These are phyloP conservation scores for Fragum sueziense DNA, from an alignment of 2,888 invertebrate genomes.

Conservation along the genomic window DNA sequence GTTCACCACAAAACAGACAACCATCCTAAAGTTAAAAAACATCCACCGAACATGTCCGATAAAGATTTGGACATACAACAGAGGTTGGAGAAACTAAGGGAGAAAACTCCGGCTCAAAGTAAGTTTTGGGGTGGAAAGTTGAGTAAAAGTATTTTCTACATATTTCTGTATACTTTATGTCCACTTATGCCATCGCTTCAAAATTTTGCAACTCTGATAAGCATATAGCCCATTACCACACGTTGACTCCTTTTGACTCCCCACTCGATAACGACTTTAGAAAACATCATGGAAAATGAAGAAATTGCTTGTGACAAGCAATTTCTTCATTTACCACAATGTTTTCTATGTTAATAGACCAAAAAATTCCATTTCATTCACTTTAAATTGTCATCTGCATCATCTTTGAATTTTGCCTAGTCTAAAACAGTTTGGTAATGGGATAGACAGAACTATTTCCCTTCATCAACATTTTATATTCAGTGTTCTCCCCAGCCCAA, in stretches of 20 bases:
- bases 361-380: no score
- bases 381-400: no score
- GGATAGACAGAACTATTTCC: background rate
- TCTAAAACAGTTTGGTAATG: background rate
- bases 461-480: no score
- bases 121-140: no score
- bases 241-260: no score
- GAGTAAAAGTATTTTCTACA: background rate
- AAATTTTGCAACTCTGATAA: background rate
- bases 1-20: constrained; percentile 1
- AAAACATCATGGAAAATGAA: no score
- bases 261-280: no score
- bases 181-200: background rate
- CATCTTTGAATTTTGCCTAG: no score
- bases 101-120: constrained; percentile 61
- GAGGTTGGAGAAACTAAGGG: constrained; percentile 76
- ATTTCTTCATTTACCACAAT: background rate
- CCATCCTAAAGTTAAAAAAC: constrained; percentile 13
- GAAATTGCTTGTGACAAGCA: background rate
- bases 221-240: no score
- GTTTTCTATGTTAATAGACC: no score
- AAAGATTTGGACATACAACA: constrained; percentile 77
- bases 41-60: constrained; percentile 57
- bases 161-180: no score
- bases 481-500: no score